Base-by-base conservation (phyloP, 2,888 invertebrate genomes). In the Plagiodera versicolora region DNA sequence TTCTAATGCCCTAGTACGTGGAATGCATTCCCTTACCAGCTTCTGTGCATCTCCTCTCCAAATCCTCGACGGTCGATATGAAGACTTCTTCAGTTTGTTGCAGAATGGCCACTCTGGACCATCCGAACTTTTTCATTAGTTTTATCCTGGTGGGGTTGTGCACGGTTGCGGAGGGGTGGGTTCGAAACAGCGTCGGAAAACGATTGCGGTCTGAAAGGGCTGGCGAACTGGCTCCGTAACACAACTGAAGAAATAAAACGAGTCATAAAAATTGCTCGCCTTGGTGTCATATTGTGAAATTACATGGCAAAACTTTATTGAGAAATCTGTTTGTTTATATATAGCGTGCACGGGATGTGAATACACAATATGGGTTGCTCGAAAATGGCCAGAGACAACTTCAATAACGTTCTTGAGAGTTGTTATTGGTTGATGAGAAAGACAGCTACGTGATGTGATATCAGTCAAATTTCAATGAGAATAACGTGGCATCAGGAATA, bases 161-260 rank as follows among this genome's bases (percentile, higher is more conserved):
- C 56, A 99, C 96, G 0, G 98, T 98, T 17, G 98, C 99, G 19
- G 98, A 98, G 1, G 99, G 99, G 82, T 99, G 99, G 0, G 99
- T 99, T 58, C 99, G 89, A 83, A 99, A 99, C 70, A 99, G 86
- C 6, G 98, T 99, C 14, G 98, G 98, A 79, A 99, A 99, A 56
- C 99, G 88, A 70, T 94, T 91, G 57, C 98, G 89, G 82, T 99
- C 96, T 32, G 98, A 98, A 56, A 99, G 83, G 3, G 99, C 99
- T 6, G 99, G 99, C 52, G 98, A 98, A 73, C 97, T 98, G 28
- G 98, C 98, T 49, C 99, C 99, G 81, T 99, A 99, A 76, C 98
- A 98, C 32, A 99, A 83, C 98, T 98, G 83, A 24, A 81, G 44
- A 52, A 3, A 32, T 32, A 32, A 32, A 32, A 32, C 10, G 11